Conservation (phyloP, 2,888 invertebrate genomes). For the Drosophila hamatofila region DNA sequence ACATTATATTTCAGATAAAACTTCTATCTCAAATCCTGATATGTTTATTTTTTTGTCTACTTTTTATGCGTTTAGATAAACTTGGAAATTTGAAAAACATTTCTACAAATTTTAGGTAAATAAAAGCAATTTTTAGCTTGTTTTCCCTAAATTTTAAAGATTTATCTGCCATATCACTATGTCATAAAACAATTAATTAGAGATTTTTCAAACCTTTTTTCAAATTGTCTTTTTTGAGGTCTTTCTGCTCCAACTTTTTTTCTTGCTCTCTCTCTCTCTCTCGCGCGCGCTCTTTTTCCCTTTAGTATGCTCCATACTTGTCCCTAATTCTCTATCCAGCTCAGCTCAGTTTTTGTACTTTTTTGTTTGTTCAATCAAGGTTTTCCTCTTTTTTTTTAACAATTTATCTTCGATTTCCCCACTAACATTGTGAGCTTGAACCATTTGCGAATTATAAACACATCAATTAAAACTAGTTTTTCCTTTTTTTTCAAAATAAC, state of each 20-base stretch:
- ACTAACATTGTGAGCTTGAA: not conserved
- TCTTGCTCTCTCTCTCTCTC: not conserved
- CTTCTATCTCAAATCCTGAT: no score
- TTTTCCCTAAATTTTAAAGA: no score
- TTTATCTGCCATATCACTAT: no score
- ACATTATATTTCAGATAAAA: not conserved
- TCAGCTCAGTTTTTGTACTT: not conserved
- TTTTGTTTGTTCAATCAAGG: not conserved
- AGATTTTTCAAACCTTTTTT: no score
- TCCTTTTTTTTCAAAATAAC: not conserved
- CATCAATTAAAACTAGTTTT: constrained; percentile 7
- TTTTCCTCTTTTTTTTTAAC: not conserved
- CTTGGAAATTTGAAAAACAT: not conserved
- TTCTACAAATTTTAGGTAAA: not conserved
- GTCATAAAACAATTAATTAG: no score
- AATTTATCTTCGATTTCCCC: not conserved
- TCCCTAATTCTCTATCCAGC: not conserved
- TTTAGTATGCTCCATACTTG: no score
- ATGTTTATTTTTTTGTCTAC: not conserved
- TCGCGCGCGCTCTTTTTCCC: not conserved
- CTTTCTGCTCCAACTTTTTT: not conserved
- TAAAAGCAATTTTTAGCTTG: not conserved
- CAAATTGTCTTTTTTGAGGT: not conserved
- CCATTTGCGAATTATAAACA: constrained; percentile 24
- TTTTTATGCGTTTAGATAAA: no score